Conservation (phyloP, 2,797 vertebrate species). For the Anolis apletophallus region DNA sequence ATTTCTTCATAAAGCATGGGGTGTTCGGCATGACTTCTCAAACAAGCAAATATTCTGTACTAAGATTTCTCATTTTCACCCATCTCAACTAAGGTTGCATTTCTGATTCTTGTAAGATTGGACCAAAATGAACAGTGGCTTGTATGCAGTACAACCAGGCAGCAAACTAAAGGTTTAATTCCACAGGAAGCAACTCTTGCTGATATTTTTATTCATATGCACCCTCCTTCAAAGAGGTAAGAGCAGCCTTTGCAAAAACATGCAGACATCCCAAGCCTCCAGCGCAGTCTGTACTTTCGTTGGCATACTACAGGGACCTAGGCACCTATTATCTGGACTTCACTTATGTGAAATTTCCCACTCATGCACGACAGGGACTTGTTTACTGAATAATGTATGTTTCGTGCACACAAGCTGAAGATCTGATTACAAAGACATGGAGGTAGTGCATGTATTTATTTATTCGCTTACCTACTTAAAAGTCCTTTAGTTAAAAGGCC, state of each 20-base stretch:
- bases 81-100: not conserved
- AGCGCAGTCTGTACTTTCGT: not conserved
- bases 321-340: not conserved
- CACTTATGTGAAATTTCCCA: not conserved
- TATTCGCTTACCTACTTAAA: not conserved
- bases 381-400: not conserved
- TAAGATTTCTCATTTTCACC: not conserved
- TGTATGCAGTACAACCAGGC: not conserved
- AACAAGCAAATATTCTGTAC: not conserved
- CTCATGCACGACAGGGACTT: not conserved
- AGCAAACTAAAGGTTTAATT: rapidly evolving
- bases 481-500: not conserved
- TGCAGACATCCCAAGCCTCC: not conserved
- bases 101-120: not conserved
- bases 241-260: not conserved
- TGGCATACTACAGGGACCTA: not conserved
- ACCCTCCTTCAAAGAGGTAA: not conserved
- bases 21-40: not conserved
- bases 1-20: slow-evolving; percentile 29
- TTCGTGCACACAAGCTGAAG: not conserved
- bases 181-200: not conserved
- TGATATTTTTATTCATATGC: not conserved
- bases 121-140: not conserved
- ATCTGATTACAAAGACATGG: not conserved
- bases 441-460: not conserved